These are phyloP conservation scores for Acanthosepion esculentum DNA, from an alignment of 2,888 invertebrate species.

Conservation along the genomic window DNA sequence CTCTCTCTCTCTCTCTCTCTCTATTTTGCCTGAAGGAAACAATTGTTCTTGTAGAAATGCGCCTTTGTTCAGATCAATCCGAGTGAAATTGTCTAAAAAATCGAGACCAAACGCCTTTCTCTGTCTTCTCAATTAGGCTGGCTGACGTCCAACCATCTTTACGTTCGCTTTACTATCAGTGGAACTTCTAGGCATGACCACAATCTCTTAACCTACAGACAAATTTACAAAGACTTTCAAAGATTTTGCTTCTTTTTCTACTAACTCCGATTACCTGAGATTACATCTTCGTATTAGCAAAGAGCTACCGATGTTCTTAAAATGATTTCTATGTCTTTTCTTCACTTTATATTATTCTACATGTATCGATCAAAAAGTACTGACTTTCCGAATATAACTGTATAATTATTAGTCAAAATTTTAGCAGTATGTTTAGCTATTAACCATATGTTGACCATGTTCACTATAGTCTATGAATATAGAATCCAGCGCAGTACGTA, in stretches of 20 bases:
- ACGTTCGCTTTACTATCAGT: neutral
- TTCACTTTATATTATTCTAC: too few species aligned
- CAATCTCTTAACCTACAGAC: neutral
- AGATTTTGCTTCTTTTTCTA: neutral
- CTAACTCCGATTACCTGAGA: neutral
- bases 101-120: neutral
- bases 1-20: too few species aligned
- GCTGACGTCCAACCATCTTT: neutral
- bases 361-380: too few species aligned
- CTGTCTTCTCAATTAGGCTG: neutral
- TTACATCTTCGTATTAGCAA: neutral
- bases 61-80: neutral
- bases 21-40: neutral
- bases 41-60: neutral
- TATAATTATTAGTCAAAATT: too few species aligned
- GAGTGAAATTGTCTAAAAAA: neutral
- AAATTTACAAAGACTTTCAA: neutral
- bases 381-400: too few species aligned
- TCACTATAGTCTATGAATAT: too few species aligned
- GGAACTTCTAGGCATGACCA: neutral
- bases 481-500: too few species aligned
- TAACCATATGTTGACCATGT: too few species aligned
- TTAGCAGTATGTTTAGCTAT: too few species aligned
- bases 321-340: too few species aligned
- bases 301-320: too few species aligned